Base-by-base conservation (phyloP, 2,113 vertebrate species). In the Neogale vison region DNA sequence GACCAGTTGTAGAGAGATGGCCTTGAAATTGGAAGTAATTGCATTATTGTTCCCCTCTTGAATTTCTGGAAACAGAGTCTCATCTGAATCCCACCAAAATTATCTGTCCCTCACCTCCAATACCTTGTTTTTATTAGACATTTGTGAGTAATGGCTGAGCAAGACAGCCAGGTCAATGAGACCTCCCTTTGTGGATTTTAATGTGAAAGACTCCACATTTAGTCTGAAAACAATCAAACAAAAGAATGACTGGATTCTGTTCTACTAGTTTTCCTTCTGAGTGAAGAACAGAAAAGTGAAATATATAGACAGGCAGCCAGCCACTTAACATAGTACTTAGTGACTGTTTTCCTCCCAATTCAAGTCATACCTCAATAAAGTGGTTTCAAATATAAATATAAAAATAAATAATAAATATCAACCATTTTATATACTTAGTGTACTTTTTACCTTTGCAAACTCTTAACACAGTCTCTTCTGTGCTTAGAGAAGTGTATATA, bases 221-320 rank as follows among this genome's bases (percentile, higher is more conserved):
- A 24, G 63, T 96, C 72, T 74, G 45, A 79, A 95, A 93, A 90
- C 42, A 94, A 80, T 59, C 36, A 67, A 69, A 85, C 21, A 93
- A 94, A 90, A 85, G n/a, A 81, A 34, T 93, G n/a, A 97, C 63
- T 92, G 34, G 50, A 39, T 69, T 96, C 91, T 90, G 47, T 74
- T 90, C 67, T 94, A 42, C 24, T 82, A 21, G 18, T 90, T 94
- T 95, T 61, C 31, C 29, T 90, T 95, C 67, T 67, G 74, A 76
- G 36, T 94, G 50, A 85, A 94, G n/a, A 95, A 61, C 26, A 47
- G 29, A 88, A 88, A n/a, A 6, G 11, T 82, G 10, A 76, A 93
- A 65, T 88, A 50, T 67, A 50, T 23, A 74, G 34, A 24, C 23
- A 80, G 23, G 36, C 12, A 74, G 71, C 21, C 39, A 61, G 7